Conservation (phyloP, 2,113 vertebrate species). For the Chaetodon auriga region DNA sequence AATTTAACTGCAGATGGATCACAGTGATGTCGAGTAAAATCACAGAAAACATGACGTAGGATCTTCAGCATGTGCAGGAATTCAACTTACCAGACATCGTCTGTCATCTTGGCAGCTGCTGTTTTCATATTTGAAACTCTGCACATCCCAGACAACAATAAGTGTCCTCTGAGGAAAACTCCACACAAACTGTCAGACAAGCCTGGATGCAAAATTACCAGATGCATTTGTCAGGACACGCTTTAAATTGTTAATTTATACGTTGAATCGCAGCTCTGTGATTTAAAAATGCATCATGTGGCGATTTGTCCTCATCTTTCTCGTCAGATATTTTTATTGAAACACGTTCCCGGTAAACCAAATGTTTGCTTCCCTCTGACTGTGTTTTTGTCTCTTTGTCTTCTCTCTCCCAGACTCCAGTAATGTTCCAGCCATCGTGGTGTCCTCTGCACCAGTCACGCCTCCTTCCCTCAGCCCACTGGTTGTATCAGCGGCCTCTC, state of each 20-base stretch:
- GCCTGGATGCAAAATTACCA: not conserved
- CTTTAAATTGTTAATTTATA: too few species aligned
- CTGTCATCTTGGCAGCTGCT: not conserved
- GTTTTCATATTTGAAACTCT: not conserved
- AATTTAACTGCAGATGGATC: not conserved
- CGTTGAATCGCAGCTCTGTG: too few species aligned
- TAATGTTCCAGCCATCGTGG: conserved; percentile 78
- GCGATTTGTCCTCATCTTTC: not conserved
- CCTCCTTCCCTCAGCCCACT: conserved; percentile 70
- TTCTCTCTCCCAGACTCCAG: conserved; percentile 49
- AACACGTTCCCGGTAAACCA: not conserved
- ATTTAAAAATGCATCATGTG: not conserved
- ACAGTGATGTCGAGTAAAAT: not conserved
- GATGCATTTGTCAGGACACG: too few species aligned
- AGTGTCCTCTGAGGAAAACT: not conserved
- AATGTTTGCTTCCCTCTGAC: not conserved
- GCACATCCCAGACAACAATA: not conserved
- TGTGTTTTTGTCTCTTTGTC: conserved; percentile 2
- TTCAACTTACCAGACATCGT: not conserved
- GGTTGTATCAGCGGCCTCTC: conserved; percentile 29
- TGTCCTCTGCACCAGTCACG: conserved; percentile 69
- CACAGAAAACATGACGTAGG: too few species aligned
- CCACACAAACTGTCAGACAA: too few species aligned
- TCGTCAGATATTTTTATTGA: not conserved
- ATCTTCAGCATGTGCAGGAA: not conserved